Evolutionary conservation across 2,888 invertebrate genomes (phyloP).

Genomic region (Buathra laborator): DNA sequence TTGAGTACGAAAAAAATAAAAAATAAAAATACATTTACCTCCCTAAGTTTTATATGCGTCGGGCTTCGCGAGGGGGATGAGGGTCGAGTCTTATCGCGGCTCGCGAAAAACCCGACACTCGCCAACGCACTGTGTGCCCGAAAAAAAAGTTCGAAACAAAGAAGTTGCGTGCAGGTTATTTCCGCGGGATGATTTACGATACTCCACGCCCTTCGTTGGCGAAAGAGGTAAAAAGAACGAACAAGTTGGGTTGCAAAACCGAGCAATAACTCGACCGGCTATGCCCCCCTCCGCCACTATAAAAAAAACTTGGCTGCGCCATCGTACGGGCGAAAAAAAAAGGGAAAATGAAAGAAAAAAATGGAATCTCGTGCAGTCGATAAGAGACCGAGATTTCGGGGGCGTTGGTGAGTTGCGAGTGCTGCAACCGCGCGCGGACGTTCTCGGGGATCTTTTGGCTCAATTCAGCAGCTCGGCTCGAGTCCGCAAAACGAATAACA

Average conservation of each 20-base stretch:
- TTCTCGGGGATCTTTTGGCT: conserved; percentile 8
- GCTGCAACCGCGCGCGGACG: conserved; percentile 4
- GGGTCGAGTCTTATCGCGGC: conserved; percentile 22
- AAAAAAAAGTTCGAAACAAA: conserved; percentile 17
- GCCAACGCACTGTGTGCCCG: background rate
- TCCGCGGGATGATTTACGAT: conserved; percentile 40
- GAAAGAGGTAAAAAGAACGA: conserved; percentile 34
- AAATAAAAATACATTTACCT: background rate
- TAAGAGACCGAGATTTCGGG: conserved; percentile 20
- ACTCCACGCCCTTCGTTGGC: conserved; percentile 20
- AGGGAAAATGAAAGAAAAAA: background rate
- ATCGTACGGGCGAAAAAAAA: background rate
- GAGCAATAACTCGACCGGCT: conserved; percentile 38
- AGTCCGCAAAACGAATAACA: conserved; percentile 27
- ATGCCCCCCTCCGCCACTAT: background rate
- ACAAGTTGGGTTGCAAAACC: conserved; percentile 10
- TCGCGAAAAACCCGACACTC: background rate
- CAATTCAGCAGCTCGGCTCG: conserved; percentile 1
- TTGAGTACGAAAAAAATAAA: conserved; percentile 71
- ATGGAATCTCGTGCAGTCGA: conserved; percentile 23
- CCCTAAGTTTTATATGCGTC: background rate
- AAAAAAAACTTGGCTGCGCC: conserved; percentile 15
- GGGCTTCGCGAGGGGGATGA: background rate
- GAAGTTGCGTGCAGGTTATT: conserved; percentile 6
- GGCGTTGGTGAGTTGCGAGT: conserved; percentile 9